These are phyloP conservation scores for Atta texana DNA, from an alignment of 1,140 invertebrate genomes.

Conservation along the genomic window DNA sequence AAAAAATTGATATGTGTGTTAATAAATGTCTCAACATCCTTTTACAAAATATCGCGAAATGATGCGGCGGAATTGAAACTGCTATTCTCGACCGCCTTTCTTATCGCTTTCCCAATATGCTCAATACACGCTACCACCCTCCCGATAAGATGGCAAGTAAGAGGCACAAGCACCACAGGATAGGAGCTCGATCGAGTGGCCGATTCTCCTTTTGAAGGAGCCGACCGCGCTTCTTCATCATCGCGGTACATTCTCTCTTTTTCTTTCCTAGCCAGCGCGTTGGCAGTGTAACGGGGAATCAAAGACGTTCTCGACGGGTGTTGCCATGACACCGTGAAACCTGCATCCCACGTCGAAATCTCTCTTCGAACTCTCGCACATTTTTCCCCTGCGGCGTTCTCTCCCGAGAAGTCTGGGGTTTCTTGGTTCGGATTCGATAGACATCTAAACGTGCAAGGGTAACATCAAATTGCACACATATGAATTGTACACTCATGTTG, in stretches of 20 bases:
- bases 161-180: conserved; percentile 23
- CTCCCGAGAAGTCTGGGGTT: conserved; percentile 46
- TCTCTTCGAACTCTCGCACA: conserved; percentile 63
- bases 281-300: conserved; percentile 75
- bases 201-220: conserved; percentile 77
- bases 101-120: conserved; percentile 71
- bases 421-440: conserved; percentile 63
- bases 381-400: conserved; percentile 65
- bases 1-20: not conserved
- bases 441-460: conserved; percentile 56
- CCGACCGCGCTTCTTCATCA: conserved; percentile 76
- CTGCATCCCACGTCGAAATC: conserved; percentile 80
- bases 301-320: conserved; percentile 80
- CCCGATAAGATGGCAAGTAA: conserved; percentile 66
- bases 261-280: conserved; percentile 63
- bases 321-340: conserved; percentile 85
- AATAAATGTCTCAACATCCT: not conserved
- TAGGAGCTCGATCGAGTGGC: conserved; percentile 67
- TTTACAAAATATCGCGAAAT: conserved; percentile 18
- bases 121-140: conserved; percentile 66
- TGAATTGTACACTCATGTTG: not conserved
- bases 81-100: conserved; percentile 40
- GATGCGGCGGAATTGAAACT: conserved; percentile 1
- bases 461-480: conserved; percentile 9
- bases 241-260: conserved; percentile 66